Conservation (phyloP, 2,113 vertebrate species). For the Uropsilus gracilis region DNA sequence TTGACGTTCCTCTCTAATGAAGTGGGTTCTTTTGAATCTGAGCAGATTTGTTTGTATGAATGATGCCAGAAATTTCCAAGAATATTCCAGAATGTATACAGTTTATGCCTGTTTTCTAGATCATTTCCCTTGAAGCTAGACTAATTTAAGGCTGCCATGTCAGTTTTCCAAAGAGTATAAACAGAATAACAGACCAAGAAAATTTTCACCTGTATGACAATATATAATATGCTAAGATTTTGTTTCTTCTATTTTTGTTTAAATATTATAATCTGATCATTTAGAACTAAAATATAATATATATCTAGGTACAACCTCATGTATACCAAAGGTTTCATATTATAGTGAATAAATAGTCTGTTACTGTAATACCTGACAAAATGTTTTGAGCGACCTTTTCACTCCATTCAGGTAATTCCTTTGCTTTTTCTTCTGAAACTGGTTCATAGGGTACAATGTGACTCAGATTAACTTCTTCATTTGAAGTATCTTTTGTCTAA, state of each 20-base stretch:
- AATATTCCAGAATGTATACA: not conserved
- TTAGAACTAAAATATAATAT: conserved; percentile 44
- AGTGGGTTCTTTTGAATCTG: not conserved
- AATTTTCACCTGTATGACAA: not conserved
- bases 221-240: not conserved
- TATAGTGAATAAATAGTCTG: not conserved
- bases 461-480: conserved; percentile 90
- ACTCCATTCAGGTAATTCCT: conserved; percentile 95
- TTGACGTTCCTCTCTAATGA: not conserved
- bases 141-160: not conserved
- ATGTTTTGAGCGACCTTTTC: conserved; percentile 97
- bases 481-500: conserved; percentile 89
- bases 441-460: conserved; percentile 90
- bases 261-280: conserved; percentile 10
- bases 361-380: conserved; percentile 89
- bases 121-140: not conserved
- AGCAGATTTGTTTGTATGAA: not conserved
- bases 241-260: not conserved
- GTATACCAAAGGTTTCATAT: not conserved
- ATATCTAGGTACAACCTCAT: not conserved
- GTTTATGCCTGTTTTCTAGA: not conserved
- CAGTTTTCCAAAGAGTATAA: not conserved
- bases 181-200: not conserved
- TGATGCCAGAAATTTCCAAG: not conserved
- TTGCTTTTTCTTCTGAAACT: conserved; percentile 84